Conservation (phyloP, 1,140 invertebrate species). For the Carcinoscorpius rotundicauda region DNA sequence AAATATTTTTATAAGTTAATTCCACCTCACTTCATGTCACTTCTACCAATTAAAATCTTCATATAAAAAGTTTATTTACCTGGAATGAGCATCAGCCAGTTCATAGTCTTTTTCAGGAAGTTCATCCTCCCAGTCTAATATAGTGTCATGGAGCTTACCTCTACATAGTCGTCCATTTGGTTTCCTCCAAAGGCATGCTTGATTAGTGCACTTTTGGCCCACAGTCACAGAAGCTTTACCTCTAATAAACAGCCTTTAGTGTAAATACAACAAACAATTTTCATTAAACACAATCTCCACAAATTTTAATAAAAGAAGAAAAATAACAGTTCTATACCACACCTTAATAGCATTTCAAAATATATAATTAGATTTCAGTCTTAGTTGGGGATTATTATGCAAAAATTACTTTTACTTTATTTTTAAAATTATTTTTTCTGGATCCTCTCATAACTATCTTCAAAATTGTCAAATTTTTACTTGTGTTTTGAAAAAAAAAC, state of each 20-base stretch:
- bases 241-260: constrained; percentile 63
- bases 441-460: too few species aligned
- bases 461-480: too few species aligned
- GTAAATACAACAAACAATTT: constrained; percentile 26
- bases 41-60: too few species aligned
- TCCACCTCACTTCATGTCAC: too few species aligned
- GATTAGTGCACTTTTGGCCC: constrained; percentile 74
- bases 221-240: constrained; percentile 68
- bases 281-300: constrained; percentile 4
- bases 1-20: too few species aligned
- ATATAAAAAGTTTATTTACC: constrained; percentile 38
- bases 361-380: constrained; percentile 5
- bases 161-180: constrained; percentile 52
- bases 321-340: constrained; percentile 1
- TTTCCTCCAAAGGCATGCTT: constrained; percentile 48
- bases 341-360: constrained; percentile 3
- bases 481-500: too few species aligned
- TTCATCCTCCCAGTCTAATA: constrained; percentile 97
- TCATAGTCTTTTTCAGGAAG: constrained; percentile 81
- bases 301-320: constrained; percentile 11
- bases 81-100: constrained; percentile 73
- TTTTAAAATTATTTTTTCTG: too few species aligned
- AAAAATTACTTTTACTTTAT: too few species aligned
- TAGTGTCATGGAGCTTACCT: constrained; percentile 77
- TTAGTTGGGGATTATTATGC: background rate